These are phyloP conservation scores for Stegophylla sp. DNA, from an alignment of 2,888 invertebrate genomes.

Conservation along the genomic window DNA sequence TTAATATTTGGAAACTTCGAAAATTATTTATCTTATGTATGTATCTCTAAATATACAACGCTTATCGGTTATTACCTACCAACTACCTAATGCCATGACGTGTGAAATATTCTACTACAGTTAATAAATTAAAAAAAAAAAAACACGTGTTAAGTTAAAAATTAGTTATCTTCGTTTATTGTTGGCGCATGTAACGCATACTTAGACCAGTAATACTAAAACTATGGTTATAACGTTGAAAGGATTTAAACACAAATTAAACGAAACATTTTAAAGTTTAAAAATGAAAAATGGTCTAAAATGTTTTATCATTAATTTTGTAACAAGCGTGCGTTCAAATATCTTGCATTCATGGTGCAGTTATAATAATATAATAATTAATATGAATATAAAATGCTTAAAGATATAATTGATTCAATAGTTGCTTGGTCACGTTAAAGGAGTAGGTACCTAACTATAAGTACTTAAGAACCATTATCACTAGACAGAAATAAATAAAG, in stretches of 20 bases:
- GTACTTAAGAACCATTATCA: slow-evolving; percentile 1
- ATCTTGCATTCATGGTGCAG: no score
- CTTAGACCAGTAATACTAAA: not conserved
- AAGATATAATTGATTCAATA: not conserved
- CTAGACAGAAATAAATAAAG: not conserved
- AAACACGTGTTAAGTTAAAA: no score
- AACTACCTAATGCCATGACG: no score
- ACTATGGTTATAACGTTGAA: not conserved
- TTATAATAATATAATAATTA: no score
- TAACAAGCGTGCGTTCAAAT: no score
- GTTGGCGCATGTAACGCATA: not conserved
- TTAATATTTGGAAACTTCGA: not conserved
- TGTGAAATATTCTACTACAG: not conserved
- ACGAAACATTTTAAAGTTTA: not conserved
- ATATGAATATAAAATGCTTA: no score
- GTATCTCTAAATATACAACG: not conserved
- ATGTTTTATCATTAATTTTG: no score
- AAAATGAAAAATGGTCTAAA: no score
- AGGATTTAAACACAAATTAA: not conserved
- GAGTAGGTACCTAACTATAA: not conserved
- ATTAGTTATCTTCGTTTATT: no score
- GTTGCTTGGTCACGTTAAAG: not conserved
- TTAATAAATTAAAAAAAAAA: not conserved
- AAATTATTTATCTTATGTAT: no score
- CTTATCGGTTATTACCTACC: not conserved